Conservation (phyloP, 1,140 invertebrate genomes). For the Probaryconus sp. region DNA sequence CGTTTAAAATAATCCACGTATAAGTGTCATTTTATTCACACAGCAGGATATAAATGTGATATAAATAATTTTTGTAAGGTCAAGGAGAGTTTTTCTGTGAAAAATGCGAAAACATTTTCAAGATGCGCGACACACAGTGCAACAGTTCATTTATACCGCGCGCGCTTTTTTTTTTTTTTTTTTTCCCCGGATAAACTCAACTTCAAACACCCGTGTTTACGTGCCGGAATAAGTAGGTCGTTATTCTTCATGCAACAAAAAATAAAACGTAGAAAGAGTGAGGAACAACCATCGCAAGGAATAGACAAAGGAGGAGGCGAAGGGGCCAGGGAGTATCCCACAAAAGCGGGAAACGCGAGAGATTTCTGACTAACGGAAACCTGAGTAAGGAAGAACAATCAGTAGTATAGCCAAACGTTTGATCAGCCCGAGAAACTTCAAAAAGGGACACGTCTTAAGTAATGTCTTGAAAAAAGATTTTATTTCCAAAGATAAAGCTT, state of each 20-base stretch:
- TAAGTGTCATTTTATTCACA: slow-evolving; percentile 26
- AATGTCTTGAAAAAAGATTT: too few species aligned
- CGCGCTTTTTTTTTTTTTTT: slow-evolving; percentile 13
- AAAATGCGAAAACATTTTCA: slow-evolving; percentile 45
- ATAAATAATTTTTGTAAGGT: slow-evolving; percentile 19
- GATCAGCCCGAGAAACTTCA: too few species aligned
- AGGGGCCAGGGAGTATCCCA: slow-evolving; percentile 1
- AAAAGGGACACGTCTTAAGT: too few species aligned
- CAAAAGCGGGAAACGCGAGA: too few species aligned
- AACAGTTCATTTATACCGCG: slow-evolving; percentile 50
- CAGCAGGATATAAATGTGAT: slow-evolving; percentile 24
- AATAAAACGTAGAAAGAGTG: slow-evolving; percentile 12
- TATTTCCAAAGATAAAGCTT: too few species aligned
- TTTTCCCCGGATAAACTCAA: slow-evolving; percentile 37
- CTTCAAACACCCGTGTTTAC: slow-evolving; percentile 50
- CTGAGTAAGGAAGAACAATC: too few species aligned
- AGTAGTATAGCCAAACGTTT: too few species aligned
- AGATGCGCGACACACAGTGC: slow-evolving; percentile 33
- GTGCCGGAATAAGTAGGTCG: slow-evolving; percentile 55
- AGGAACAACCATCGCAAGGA: background rate
- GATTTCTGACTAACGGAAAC: too few species aligned
- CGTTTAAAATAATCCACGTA: slow-evolving; percentile 13
- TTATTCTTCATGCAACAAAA: slow-evolving; percentile 52
- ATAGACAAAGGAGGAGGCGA: slow-evolving; percentile 2
- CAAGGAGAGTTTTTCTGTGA: background rate